A percentile compares a stretch with the other conserved stretches of the same genome.
These are phyloP conservation scores for Melipona beecheii DNA, from an alignment of 2,888 invertebrate genomes.

Conservation along the genomic window DNA sequence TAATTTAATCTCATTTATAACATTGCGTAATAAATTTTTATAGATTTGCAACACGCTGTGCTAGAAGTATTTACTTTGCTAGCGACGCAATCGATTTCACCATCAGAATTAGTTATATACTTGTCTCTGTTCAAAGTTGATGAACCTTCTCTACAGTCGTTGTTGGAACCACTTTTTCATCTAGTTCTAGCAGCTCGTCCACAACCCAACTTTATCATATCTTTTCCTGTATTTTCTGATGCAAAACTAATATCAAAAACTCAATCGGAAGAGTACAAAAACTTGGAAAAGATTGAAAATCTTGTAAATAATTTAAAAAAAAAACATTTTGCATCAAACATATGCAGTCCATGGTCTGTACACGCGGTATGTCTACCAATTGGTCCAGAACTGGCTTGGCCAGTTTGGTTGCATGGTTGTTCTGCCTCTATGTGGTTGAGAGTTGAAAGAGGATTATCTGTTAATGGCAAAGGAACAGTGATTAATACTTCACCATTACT, in stretches of 20 bases:
- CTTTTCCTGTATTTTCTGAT: constrained; percentile 84
- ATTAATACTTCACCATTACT: constrained; percentile 69
- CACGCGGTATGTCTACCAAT: constrained; percentile 81
- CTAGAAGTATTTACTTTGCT: constrained; percentile 87
- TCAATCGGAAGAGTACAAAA: constrained; percentile 72
- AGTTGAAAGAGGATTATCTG: constrained; percentile 81
- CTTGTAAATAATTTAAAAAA: constrained; percentile 81
- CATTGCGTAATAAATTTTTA: constrained; percentile 38
- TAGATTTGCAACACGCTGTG: constrained; percentile 88
- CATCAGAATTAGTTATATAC: constrained; percentile 86
- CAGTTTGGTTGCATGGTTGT: constrained; percentile 88
- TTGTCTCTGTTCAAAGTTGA: constrained; percentile 86
- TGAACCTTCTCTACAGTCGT: constrained; percentile 86
- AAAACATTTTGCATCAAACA: constrained; percentile 78
- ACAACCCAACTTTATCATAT: constrained; percentile 86
- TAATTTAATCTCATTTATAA: not conserved
- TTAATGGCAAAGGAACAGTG: constrained; percentile 65
- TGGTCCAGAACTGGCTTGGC: constrained; percentile 85
- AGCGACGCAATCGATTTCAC: constrained; percentile 85
- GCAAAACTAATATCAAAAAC: constrained; percentile 48
- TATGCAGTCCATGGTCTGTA: constrained; percentile 83
- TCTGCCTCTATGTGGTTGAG: constrained; percentile 86
- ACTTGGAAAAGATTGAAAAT: constrained; percentile 79
- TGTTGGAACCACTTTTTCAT: constrained; percentile 85
- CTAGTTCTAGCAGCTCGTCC: constrained; percentile 85